Evolutionary conservation across 1,140 invertebrate genomes (phyloP), one percentile per base, ranked within the genome.

Genomic region (Halotydeus destructor): DNA sequence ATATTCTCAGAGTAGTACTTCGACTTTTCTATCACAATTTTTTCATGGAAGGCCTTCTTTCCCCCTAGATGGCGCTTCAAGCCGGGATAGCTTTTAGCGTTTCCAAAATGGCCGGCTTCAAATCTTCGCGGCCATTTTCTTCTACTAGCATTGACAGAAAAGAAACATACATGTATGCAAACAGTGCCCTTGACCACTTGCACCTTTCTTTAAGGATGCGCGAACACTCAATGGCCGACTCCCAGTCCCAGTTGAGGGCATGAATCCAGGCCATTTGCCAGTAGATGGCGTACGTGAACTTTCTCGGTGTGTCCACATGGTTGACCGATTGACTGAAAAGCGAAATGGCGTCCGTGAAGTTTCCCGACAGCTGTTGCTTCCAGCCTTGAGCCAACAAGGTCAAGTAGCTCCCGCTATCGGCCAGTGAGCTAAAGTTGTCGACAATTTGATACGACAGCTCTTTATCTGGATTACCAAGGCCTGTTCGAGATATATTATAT

Each of bases 41-140:
- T 97, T 60, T 97, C 89, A 69, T 93, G 78, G 12, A 89, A 88
- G 48, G 96, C 61, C 5, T 85, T 93, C 64, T 94, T 93, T 0
- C 89, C 89, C 24, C 86, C 85, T 42, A 96, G 85, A 42, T 78
- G 67, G 56, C 89, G 79, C 53, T 84, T 86, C 57, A 74, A 74
- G 33, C 64, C 64, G 14, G 31, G 31, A n/a, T 43, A 46, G 45
- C 75, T 68, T 59, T 66, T 66, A 59, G 54, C 8, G 60, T 55
- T 16, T 62, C 57, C 9, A 66, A 67, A 5, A 70, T 52, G 16
- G 70, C 59, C 2, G 69, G 62, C 31, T 66, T 64, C 18, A 66
- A 24, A 16, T 53, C 50, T 9, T 43, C 38, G 31, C 39, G 22
- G 22, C 49, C 39, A 22, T 50, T 40, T 43, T 55, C 57, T 50